phyloP scores from a whole-genome alignment of 2,113 vertebrate species.

The Lichenostomus cassidix region DNA sequence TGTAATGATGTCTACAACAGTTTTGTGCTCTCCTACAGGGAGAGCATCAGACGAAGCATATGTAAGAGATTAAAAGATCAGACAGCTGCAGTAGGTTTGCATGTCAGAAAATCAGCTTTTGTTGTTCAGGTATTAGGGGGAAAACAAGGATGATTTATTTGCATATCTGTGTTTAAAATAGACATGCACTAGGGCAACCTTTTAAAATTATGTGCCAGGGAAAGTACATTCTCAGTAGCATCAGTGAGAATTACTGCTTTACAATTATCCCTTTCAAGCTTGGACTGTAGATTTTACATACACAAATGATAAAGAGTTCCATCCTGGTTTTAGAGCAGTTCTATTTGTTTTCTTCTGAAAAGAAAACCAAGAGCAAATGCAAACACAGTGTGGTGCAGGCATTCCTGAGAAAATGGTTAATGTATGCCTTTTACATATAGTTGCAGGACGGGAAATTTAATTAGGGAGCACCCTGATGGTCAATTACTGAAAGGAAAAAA shows the following conservation, averaged over 20 bases:
- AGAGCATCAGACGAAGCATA: not conserved
- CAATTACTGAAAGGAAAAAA: not conserved
- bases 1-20: not conserved
- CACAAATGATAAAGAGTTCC: not conserved
- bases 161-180: conserved; percentile 14
- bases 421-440: not conserved
- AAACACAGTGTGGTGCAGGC: not conserved
- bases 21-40: not conserved
- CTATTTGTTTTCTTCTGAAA: not conserved
- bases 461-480: conserved; percentile 22
- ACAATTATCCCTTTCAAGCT: not conserved
- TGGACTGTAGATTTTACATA: not conserved
- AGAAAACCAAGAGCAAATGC: not conserved
- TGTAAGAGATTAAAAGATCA: conserved; percentile 54
- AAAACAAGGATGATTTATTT: not conserved
- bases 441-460: not conserved
- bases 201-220: not conserved
- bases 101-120: conserved; percentile 55
- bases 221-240: not conserved
- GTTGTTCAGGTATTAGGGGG: not conserved
- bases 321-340: not conserved
- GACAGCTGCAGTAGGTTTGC: conserved; percentile 24
- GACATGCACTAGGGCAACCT: not conserved
- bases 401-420: not conserved
- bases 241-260: not conserved